phyloP scores from a whole-genome alignment of 1,140 invertebrate species.

The Thaumetopoea pityocampa region DNA sequence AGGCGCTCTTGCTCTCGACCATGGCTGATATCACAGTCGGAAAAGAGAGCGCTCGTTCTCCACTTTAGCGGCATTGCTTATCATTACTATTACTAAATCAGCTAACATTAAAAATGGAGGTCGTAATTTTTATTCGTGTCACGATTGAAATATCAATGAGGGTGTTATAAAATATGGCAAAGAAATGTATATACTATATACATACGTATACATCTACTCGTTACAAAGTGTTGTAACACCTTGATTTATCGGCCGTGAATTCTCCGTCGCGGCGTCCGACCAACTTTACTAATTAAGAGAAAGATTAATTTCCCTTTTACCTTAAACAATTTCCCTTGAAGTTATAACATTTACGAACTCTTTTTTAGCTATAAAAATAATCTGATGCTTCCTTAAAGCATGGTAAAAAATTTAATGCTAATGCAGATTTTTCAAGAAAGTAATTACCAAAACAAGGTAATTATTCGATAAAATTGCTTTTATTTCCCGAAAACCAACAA shows the following conservation, averaged over 20 bases:
- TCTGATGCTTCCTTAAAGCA: conserved; percentile 28
- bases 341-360: conserved; percentile 41
- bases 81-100: no score
- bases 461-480: neutral
- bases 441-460: neutral
- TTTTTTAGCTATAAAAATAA: conserved; percentile 35
- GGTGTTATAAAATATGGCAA: conserved; percentile 43
- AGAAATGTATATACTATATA: conserved; percentile 37
- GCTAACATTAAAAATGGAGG: no score
- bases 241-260: conserved; percentile 68
- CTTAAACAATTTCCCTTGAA: conserved; percentile 59
- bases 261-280: conserved; percentile 46
- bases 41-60: no score
- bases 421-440: conserved; percentile 3
- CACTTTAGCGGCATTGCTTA: no score
- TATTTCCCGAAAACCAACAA: no score
- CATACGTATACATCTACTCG: no score
- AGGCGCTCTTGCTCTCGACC: no score
- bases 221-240: conserved; percentile 51
- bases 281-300: conserved; percentile 71
- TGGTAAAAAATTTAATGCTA: neutral
- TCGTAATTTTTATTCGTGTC: conserved; percentile 2
- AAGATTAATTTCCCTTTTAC: conserved; percentile 69
- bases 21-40: no score
- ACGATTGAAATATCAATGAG: conserved; percentile 40